phyloP scores from a whole-genome alignment of 2,888 invertebrate species.

The Gandaritis pyraliata region DNA sequence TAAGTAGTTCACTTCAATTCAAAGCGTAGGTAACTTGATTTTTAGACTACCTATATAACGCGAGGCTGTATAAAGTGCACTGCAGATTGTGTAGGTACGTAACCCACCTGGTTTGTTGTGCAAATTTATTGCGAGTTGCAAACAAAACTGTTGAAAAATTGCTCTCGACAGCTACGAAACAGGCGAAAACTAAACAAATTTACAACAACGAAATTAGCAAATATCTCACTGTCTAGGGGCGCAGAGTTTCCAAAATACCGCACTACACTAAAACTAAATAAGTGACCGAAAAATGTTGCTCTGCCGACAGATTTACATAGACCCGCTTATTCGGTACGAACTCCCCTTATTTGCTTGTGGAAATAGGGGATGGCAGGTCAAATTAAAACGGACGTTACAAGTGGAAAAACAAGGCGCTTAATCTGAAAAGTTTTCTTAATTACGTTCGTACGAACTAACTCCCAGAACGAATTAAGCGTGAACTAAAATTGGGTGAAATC shows the following conservation, averaged over 20 bases:
- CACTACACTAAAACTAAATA: slow-evolving; percentile 76
- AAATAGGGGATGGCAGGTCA: slow-evolving; percentile 49
- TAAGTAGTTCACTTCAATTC: too few species aligned
- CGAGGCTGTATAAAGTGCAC: background rate
- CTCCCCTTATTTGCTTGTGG: slow-evolving; percentile 26
- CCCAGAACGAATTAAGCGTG: slow-evolving; percentile 77
- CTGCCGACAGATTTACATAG: slow-evolving; percentile 55
- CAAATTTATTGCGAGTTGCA: slow-evolving; percentile 16
- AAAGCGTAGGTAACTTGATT: too few species aligned
- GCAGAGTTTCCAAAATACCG: slow-evolving; percentile 67
- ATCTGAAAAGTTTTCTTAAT: slow-evolving; percentile 82
- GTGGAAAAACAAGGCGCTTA: slow-evolving; percentile 78
- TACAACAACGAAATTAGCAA: slow-evolving; percentile 78
- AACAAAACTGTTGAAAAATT: slow-evolving; percentile 36
- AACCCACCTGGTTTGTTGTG: background rate
- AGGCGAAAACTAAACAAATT: slow-evolving; percentile 67
- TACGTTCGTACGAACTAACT: slow-evolving; percentile 77
- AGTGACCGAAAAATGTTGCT: slow-evolving; percentile 76
- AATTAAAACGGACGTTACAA: slow-evolving; percentile 54
- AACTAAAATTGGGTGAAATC: slow-evolving; percentile 71
- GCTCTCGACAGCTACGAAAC: slow-evolving; percentile 37
- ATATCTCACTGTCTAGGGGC: slow-evolving; percentile 79
- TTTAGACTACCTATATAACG: background rate
- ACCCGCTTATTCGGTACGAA: slow-evolving; percentile 40
- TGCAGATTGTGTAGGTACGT: background rate